Evolutionary conservation across 2,113 vertebrate genomes (phyloP).

Genomic region (Hippocampus barbouri): DNA sequence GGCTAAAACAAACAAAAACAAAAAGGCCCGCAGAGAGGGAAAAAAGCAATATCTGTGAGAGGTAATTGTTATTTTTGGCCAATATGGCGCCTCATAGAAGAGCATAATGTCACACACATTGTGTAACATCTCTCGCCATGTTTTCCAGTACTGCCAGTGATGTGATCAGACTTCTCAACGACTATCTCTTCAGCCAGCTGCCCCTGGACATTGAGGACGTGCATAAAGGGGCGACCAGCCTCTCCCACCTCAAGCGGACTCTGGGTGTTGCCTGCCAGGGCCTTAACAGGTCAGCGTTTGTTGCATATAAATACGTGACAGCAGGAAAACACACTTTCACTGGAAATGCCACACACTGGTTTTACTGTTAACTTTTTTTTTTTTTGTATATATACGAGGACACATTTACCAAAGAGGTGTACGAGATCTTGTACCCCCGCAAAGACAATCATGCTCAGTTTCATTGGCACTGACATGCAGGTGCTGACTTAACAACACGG

Average conservation of each 20-base stretch:
- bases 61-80: no score
- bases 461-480: background rate
- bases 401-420: no score
- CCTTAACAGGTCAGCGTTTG: slow-evolving; percentile 73
- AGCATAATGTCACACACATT: background rate
- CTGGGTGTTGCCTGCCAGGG: slow-evolving; percentile 73
- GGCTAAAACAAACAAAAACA: no score
- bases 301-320: background rate
- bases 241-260: slow-evolving; percentile 70
- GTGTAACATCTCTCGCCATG: background rate
- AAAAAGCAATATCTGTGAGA: no score
- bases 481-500: background rate
- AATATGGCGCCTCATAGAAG: no score
- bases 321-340: background rate
- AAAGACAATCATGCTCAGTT: background rate
- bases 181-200: slow-evolving; percentile 77
- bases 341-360: background rate
- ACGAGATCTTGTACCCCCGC: no score
- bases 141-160: slow-evolving; percentile 66
- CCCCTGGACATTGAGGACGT: slow-evolving; percentile 76
- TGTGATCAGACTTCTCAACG: slow-evolving; percentile 71
- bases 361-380: background rate
- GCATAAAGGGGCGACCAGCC: slow-evolving; percentile 69
- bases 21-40: no score
- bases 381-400: no score